These are phyloP conservation scores for Prosopocoilus inquinatus DNA, from an alignment of 2,888 invertebrate species.

Conservation along the genomic window DNA sequence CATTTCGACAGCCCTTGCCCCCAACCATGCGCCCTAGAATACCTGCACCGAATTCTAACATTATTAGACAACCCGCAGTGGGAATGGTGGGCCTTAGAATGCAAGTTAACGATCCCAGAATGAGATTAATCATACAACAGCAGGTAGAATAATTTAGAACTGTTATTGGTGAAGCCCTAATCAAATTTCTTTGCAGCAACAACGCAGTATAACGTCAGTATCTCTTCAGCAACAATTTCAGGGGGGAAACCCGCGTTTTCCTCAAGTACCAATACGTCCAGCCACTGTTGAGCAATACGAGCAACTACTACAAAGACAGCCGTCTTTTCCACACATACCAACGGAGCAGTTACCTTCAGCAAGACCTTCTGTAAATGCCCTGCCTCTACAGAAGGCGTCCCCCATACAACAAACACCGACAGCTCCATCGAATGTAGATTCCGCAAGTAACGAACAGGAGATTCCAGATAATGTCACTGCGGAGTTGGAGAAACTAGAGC, in stretches of 20 bases:
- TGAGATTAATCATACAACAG: conserved; percentile 56
- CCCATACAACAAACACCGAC: conserved; percentile 4
- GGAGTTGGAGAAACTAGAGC: conserved; percentile 67
- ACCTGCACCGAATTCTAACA: conserved; percentile 41
- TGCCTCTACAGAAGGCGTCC: conserved; percentile 6
- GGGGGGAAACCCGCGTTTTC: conserved; percentile 14
- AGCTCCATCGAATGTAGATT: conserved; percentile 15
- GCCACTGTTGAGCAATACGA: conserved; percentile 43
- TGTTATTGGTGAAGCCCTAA: background rate
- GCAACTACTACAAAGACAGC: conserved; percentile 34
- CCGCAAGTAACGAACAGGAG: conserved; percentile 48
- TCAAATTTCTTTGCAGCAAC: conserved; percentile 18
- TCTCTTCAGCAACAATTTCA: conserved; percentile 27
- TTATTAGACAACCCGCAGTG: conserved; percentile 38
- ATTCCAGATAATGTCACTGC: conserved; percentile 68
- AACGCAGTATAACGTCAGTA: conserved; percentile 16
- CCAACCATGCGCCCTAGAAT: conserved; percentile 54
- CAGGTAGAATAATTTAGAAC: conserved; percentile 32
- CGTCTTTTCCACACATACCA: conserved; percentile 17
- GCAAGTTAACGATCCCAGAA: conserved; percentile 56
- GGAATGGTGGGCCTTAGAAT: conserved; percentile 38
- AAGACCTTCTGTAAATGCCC: conserved; percentile 29
- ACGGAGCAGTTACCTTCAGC: conserved; percentile 32
- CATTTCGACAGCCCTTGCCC: conserved; percentile 70
- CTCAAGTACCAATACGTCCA: conserved; percentile 29